These are phyloP conservation scores for Portunus trituberculatus DNA, from an alignment of 1,140 invertebrate species.

Conservation along the genomic window DNA sequence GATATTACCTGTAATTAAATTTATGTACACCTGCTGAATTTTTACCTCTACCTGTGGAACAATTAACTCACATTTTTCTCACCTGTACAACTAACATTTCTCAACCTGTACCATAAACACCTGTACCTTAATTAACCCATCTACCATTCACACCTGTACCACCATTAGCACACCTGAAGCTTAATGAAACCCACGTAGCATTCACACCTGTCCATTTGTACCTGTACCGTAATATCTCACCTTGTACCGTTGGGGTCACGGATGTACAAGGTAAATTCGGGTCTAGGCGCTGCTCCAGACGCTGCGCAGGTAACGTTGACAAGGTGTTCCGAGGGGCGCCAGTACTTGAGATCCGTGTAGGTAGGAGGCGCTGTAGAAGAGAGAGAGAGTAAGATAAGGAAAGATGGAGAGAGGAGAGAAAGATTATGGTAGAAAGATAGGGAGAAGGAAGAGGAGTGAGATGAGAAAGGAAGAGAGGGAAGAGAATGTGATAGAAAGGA, in stretches of 20 bases:
- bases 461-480: too few relatives aligned
- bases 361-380: not conserved
- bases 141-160: too few relatives aligned
- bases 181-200: not conserved
- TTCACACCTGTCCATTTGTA: not conserved
- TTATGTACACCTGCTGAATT: too few relatives aligned
- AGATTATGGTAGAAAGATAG: not conserved
- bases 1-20: too few relatives aligned
- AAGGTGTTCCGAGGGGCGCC: slow-evolving; percentile 50
- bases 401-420: not conserved
- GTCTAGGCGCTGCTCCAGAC: not conserved
- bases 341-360: slow-evolving; percentile 49
- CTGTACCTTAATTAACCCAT: too few relatives aligned
- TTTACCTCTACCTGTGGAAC: too few relatives aligned
- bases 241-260: slow-evolving; percentile 37
- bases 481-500: too few relatives aligned
- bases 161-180: too few relatives aligned
- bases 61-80: too few relatives aligned
- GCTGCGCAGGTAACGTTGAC: slow-evolving; percentile 52
- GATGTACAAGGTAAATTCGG: slow-evolving; percentile 45
- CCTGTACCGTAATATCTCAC: not conserved
- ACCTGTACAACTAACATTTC: too few relatives aligned
- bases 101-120: too few relatives aligned
- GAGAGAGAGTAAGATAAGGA: not conserved
- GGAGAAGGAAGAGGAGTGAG: not conserved